Percentiles rank a stretch among this genome's conserved stretches.
Conservation (phyloP, 2,113 vertebrate genomes). For the Psophia crepitans region DNA sequence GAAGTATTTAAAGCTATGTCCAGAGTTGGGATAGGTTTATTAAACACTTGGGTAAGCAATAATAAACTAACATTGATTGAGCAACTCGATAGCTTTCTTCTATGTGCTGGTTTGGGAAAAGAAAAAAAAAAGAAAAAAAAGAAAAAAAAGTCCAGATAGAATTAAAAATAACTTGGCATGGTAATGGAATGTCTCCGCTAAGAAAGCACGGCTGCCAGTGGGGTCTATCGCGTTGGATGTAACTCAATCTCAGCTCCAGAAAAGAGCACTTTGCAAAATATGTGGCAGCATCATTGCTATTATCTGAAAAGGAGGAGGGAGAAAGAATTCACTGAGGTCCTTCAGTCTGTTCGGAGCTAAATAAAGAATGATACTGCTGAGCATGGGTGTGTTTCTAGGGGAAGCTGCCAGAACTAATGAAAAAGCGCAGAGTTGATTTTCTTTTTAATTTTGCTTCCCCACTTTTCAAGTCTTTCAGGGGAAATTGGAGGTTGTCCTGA, state of each 20-base stretch:
- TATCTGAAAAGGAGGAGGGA: slow-evolving; percentile 39
- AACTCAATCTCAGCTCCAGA: slow-evolving; percentile 50
- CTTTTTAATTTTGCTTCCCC: slow-evolving; percentile 1
- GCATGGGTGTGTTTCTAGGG: neutral
- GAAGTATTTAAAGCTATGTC: slow-evolving; percentile 72
- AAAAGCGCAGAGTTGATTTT: slow-evolving; percentile 23
- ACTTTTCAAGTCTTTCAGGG: neutral
- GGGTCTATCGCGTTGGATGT: slow-evolving; percentile 13
- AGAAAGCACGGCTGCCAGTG: neutral
- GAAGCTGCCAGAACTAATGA: slow-evolving; percentile 59
- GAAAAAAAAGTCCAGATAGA: slow-evolving; percentile 34
- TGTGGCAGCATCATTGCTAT: neutral
- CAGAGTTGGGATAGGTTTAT: slow-evolving; percentile 68
- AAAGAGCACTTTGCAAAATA: slow-evolving; percentile 51
- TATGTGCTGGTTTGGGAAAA: slow-evolving; percentile 7
- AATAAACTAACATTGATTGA: slow-evolving; percentile 76
- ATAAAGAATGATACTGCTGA: slow-evolving; percentile 60
- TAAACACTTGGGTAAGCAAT: slow-evolving; percentile 79
- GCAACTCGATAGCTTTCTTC: slow-evolving; percentile 69
- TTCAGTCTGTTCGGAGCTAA: slow-evolving; percentile 62
- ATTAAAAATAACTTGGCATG: slow-evolving; percentile 66
- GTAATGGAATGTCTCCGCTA: slow-evolving; percentile 20
- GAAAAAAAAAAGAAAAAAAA: neutral
- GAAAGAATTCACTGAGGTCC: slow-evolving; percentile 18
- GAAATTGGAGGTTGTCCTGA: neutral